phyloP scores from a whole-genome alignment of 2,888 invertebrate species.

The Caenorhabditis panamensis region DNA sequence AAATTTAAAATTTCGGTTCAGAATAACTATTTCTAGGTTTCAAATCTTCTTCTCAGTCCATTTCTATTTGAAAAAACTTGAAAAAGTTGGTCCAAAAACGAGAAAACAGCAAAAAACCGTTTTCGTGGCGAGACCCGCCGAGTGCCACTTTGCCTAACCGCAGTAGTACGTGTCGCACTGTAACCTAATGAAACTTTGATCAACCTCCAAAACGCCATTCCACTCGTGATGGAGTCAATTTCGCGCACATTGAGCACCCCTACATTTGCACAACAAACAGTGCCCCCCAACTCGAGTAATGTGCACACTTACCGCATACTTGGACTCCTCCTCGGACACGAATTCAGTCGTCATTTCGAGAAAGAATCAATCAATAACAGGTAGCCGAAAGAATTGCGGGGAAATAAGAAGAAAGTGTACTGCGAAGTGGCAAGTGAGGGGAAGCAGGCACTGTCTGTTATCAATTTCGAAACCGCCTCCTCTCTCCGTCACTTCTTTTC shows the following conservation, averaged over 20 bases:
- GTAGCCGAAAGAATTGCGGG: constrained; percentile 2
- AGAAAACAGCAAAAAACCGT: too few species aligned
- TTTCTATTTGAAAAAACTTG: too few species aligned
- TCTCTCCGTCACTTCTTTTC: constrained; percentile 23
- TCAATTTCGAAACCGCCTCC: constrained; percentile 53
- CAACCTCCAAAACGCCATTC: constrained; percentile 1
- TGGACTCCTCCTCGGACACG: constrained; percentile 57
- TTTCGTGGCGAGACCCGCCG: too few species aligned
- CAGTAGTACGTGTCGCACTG: too few species aligned
- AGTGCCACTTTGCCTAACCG: too few species aligned
- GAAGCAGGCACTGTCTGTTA: constrained; percentile 20
- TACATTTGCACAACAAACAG: not conserved
- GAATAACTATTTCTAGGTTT: too few species aligned
- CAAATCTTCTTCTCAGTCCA: too few species aligned
- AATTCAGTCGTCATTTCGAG: constrained; percentile 46
- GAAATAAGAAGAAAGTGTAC: constrained; percentile 25
- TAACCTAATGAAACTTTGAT: not conserved
- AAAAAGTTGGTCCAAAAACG: too few species aligned
- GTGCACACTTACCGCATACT: constrained; percentile 54
- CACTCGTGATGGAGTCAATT: not conserved
- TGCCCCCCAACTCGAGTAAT: not conserved
- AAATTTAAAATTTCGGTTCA: too few species aligned
- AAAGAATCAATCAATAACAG: constrained; percentile 1
- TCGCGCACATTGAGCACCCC: not conserved
- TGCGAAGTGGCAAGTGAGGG: constrained; percentile 15